A percentile compares a stretch with the other conserved stretches of the same genome.
Conservation (phyloP, 2,113 vertebrate species). For the Burhinus bistriatus region DNA sequence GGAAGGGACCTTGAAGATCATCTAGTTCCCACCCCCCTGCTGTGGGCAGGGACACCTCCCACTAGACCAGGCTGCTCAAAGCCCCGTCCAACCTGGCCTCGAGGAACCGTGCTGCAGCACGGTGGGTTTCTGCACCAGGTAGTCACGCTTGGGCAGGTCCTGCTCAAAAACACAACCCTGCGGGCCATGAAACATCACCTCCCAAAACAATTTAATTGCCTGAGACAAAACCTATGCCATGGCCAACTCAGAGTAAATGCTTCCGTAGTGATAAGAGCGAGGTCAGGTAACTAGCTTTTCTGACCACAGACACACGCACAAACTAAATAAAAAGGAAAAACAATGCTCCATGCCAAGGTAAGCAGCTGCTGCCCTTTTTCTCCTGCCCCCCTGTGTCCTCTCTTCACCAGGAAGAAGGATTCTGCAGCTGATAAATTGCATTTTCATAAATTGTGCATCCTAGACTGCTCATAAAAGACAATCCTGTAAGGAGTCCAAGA, state of each 20-base stretch:
- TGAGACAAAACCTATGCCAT: neutral
- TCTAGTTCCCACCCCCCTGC: no score
- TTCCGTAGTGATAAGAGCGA: neutral
- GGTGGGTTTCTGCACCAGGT: accelerated
- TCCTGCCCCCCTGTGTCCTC: neutral
- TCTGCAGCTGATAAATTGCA: neutral
- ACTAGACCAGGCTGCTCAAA: no score
- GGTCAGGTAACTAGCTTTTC: neutral
- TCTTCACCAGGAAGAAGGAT: neutral
- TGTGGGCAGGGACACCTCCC: no score
- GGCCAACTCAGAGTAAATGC: neutral
- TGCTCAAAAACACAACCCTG: neutral
- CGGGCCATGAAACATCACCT: neutral
- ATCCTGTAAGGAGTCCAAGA: neutral
- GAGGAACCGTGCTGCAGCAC: neutral
- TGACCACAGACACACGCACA: neutral
- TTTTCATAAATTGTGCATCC: neutral
- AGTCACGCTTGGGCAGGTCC: neutral
- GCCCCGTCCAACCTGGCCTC: no score
- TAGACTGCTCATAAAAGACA: neutral
- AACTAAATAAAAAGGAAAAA: neutral
- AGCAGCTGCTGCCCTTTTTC: neutral
- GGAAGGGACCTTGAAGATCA: no score
- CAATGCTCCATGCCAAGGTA: neutral
- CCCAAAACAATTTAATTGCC: neutral